A percentile compares a stretch with the other conserved stretches of the same genome.
Conservation (phyloP, 2,797 vertebrate species). For the Onychomys leucogaster region DNA sequence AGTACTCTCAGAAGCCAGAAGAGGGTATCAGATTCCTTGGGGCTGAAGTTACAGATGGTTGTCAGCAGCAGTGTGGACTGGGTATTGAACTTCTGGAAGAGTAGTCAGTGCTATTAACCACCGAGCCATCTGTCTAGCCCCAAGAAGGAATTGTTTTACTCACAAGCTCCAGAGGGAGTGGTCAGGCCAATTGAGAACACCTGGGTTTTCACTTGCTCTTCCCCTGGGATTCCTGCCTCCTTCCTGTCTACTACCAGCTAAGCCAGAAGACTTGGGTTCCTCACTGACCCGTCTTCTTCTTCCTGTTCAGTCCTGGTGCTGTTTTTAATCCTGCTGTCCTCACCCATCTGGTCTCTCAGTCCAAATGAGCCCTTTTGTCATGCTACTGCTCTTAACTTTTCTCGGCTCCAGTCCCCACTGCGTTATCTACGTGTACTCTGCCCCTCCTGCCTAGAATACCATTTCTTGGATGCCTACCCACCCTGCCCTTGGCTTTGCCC, state of each 20-base stretch:
- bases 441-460: not conserved
- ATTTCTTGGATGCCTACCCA: accelerated
- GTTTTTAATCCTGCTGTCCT: not conserved
- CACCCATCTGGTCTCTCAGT: not conserved
- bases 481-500: not conserved
- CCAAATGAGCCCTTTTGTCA: not conserved
- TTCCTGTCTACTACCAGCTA: not conserved
- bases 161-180: not conserved
- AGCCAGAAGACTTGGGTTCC: not conserved
- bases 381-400: not conserved
- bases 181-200: not conserved
- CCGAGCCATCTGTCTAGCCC: not conserved
- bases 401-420: not conserved
- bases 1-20: not conserved
- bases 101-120: not conserved
- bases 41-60: not conserved
- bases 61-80: not conserved
- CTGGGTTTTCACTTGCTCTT: not conserved
- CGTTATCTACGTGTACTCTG: accelerated
- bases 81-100: constrained; percentile 9
- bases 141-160: too few relatives aligned
- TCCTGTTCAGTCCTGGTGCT: not conserved
- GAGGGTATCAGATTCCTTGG: not conserved
- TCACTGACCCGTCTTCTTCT: not conserved
- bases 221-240: not conserved